Evolutionary conservation across 1,140 invertebrate genomes (phyloP).

Genomic region (Metaphire vulgaris): DNA sequence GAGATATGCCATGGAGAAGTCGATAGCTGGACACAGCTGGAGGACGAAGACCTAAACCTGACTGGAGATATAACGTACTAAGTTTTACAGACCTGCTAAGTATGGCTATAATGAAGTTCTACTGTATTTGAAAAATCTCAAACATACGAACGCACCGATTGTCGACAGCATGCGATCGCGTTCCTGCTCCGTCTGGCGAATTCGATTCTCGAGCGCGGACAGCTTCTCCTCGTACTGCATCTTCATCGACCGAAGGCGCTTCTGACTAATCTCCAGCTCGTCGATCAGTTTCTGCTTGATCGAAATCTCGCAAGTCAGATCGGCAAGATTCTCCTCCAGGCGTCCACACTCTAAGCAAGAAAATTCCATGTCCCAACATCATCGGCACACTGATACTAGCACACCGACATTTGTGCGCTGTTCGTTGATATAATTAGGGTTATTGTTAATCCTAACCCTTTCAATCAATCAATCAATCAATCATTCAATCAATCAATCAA

Average conservation of each 20-base stretch:
- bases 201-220: constrained; percentile 73
- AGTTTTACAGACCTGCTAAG: not conserved
- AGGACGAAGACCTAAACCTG: too few species aligned
- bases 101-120: not conserved
- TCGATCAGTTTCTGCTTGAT: constrained; percentile 88
- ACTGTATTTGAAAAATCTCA: not conserved
- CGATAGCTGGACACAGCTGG: not conserved
- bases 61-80: too few species aligned
- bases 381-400: not conserved
- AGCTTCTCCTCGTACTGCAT: constrained; percentile 89
- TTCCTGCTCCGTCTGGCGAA: constrained; percentile 82
- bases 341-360: not conserved
- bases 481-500: not conserved
- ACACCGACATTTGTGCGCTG: too few species aligned
- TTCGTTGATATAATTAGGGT: too few species aligned
- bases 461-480: not conserved
- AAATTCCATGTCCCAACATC: too few species aligned
- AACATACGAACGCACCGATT: constrained; percentile 40
- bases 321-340: constrained; percentile 62
- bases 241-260: constrained; percentile 69
- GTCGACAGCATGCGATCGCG: constrained; percentile 78
- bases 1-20: not conserved
- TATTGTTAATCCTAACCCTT: too few species aligned
- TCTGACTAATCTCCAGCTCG: constrained; percentile 81
- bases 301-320: constrained; percentile 80